Evolutionary conservation across 1,140 invertebrate genomes (phyloP).

Genomic region (Sycophila sp.): DNA sequence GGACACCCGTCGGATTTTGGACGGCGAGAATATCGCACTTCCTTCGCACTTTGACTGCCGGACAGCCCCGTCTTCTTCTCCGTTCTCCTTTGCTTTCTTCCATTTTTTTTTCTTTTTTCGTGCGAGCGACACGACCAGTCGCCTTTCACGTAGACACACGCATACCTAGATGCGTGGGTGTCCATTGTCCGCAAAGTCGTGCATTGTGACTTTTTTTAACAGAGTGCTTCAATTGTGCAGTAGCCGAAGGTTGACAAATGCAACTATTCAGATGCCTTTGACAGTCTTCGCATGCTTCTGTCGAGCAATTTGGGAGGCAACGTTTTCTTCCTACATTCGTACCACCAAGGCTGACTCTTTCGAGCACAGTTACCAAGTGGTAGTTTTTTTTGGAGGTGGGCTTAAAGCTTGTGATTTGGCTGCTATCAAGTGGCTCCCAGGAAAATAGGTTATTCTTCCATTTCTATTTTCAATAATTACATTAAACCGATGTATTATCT

Average conservation of each 20-base stretch:
- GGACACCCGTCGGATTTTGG: background rate
- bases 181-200: conserved; percentile 13
- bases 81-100: background rate
- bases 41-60: background rate
- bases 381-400: too few relatives aligned
- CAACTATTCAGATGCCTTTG: background rate
- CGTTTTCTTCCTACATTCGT: background rate
- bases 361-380: too few relatives aligned
- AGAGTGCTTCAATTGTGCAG: conserved; percentile 17
- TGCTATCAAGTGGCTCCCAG: too few relatives aligned
- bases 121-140: too few relatives aligned
- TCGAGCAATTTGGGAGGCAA: background rate
- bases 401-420: too few relatives aligned
- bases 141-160: too few relatives aligned
- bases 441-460: too few relatives aligned
- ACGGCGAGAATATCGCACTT: too few relatives aligned
- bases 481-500: too few relatives aligned
- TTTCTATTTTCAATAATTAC: too few relatives aligned
- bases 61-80: background rate
- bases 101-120: background rate
- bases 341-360: background rate
- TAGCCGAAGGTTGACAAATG: background rate
- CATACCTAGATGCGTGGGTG: conserved; percentile 12
- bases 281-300: background rate
- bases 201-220: conserved; percentile 12